These are phyloP conservation scores for Phallusia fumigata DNA, from an alignment of 23 tunicate genomes.

Conservation along the genomic window DNA sequence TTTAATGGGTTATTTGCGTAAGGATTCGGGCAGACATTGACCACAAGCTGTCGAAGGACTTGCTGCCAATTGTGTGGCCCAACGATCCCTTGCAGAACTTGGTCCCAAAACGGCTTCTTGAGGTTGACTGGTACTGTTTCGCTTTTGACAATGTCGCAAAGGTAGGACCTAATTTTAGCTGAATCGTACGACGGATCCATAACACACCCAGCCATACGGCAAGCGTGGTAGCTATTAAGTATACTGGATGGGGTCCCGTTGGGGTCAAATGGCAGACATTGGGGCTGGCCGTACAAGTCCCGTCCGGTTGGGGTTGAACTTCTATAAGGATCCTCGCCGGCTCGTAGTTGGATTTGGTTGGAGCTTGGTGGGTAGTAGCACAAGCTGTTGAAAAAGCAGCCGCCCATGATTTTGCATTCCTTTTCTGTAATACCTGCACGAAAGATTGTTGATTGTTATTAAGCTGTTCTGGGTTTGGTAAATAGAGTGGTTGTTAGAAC, in stretches of 20 bases:
- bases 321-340: background rate
- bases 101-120: slow-evolving; percentile 2
- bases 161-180: background rate
- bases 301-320: background rate
- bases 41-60: background rate
- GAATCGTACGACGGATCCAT: background rate
- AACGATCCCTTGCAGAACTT: background rate
- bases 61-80: slow-evolving; percentile 7
- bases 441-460: background rate
- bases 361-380: slow-evolving; percentile 4
- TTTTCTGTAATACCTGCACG: slow-evolving; percentile 5
- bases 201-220: slow-evolving; percentile 16
- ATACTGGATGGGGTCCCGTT: slow-evolving; percentile 7
- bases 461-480: too few species aligned
- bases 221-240: slow-evolving; percentile 29
- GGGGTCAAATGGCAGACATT: slow-evolving; percentile 26
- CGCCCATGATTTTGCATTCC: background rate
- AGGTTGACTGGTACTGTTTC: background rate
- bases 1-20: background rate
- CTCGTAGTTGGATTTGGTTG: slow-evolving; percentile 12
- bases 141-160: background rate
- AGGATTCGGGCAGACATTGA: background rate
- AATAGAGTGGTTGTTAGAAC: too few species aligned
- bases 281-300: slow-evolving; percentile 17
- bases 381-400: background rate